These are phyloP conservation scores for Portunus trituberculatus DNA, from an alignment of 1,140 invertebrate genomes.

Conservation along the genomic window DNA sequence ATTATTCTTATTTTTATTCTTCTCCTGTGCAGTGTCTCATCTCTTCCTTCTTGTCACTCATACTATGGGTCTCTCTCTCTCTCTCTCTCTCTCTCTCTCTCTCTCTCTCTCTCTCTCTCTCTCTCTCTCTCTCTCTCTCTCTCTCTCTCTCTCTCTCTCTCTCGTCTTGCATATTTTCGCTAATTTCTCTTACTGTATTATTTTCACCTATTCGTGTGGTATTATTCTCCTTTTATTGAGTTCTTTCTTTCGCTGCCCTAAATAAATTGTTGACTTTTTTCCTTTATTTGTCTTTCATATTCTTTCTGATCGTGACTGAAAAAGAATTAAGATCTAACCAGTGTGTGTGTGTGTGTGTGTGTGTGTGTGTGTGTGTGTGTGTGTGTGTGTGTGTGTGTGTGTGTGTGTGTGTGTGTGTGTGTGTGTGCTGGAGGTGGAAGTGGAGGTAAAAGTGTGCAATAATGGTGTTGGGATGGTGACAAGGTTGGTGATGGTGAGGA, in stretches of 20 bases:
- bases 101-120: background rate
- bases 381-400: slow-evolving; percentile 20
- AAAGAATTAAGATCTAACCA: too few relatives aligned
- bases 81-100: background rate
- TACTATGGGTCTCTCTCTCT: background rate
- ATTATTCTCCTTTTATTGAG: background rate
- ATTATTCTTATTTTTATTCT: too few relatives aligned
- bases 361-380: slow-evolving; percentile 12
- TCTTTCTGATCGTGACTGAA: too few relatives aligned
- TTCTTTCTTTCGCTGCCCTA: background rate
- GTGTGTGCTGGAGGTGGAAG: background rate
- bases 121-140: background rate
- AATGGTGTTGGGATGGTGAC: background rate
- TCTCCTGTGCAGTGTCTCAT: too few relatives aligned
- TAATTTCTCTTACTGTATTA: background rate
- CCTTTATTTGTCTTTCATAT: too few relatives aligned
- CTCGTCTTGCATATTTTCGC: background rate
- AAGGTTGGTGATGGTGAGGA: background rate
- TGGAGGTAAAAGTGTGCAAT: background rate
- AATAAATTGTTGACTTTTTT: too few relatives aligned
- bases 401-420: slow-evolving; percentile 5
- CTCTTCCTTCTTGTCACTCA: too few relatives aligned
- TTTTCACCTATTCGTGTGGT: background rate
- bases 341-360: background rate
- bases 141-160: too few relatives aligned